Evolutionary conservation across 2,113 vertebrate genomes (phyloP).

Genomic region (Seriola quinqueradiata): DNA sequence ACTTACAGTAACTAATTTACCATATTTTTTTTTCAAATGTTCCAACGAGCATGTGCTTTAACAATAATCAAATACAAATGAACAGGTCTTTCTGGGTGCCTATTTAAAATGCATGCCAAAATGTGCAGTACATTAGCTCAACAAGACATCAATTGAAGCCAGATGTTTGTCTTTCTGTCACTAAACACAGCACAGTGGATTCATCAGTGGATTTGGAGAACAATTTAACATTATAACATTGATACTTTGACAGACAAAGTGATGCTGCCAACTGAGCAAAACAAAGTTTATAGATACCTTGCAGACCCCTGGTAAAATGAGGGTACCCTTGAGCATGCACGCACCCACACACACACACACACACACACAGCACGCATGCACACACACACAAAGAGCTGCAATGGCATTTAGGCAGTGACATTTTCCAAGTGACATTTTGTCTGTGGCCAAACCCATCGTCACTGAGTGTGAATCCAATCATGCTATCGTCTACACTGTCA

Average conservation of each 20-base stretch:
- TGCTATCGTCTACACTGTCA: slow-evolving; percentile 43
- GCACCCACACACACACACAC: slow-evolving; percentile 18
- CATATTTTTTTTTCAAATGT: slow-evolving; percentile 16
- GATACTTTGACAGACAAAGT: slow-evolving; percentile 20
- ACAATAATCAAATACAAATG: slow-evolving; percentile 21
- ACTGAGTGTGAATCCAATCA: slow-evolving; percentile 65
- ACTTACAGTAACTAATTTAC: background rate
- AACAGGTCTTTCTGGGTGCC: slow-evolving; percentile 11
- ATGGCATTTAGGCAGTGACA: slow-evolving; percentile 82
- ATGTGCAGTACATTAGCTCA: slow-evolving; percentile 34
- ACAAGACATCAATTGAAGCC: slow-evolving; percentile 49
- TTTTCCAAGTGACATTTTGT: slow-evolving; percentile 83
- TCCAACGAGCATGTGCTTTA: slow-evolving; percentile 13
- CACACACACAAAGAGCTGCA: slow-evolving; percentile 40
- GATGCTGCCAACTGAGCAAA: slow-evolving; percentile 31
- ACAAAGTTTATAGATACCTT: slow-evolving; percentile 35
- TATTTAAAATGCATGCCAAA: slow-evolving; percentile 25
- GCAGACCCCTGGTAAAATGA: background rate
- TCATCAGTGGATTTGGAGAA: slow-evolving; percentile 52
- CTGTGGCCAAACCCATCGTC: slow-evolving; percentile 69
- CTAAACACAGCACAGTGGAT: slow-evolving; percentile 14
- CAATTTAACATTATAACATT: slow-evolving; percentile 22
- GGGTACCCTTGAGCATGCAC: background rate
- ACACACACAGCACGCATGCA: slow-evolving; percentile 1
- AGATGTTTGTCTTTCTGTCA: slow-evolving; percentile 51